A percentile compares a stretch with the other conserved stretches of the same genome.
These are phyloP conservation scores for Vulpes vulpes DNA, from an alignment of 2,113 vertebrate species.

Conservation along the genomic window DNA sequence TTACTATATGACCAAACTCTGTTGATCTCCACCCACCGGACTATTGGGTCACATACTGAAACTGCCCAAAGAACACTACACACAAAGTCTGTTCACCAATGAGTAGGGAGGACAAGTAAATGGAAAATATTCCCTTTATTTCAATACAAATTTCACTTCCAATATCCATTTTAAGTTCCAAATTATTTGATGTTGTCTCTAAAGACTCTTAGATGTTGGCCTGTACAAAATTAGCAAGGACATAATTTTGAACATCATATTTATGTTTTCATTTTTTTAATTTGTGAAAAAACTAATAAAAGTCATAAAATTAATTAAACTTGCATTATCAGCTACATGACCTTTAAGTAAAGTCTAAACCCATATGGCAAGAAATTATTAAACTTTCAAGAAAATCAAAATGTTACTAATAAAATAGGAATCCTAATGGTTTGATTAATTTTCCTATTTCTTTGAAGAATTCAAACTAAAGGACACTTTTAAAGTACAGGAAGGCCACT, in stretches of 20 bases:
- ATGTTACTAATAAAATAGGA: conserved; percentile 45
- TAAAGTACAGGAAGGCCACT: not conserved
- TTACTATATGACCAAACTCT: not conserved
- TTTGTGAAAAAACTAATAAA: conserved; percentile 53
- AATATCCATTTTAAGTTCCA: not conserved
- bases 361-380: conserved; percentile 49
- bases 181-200: not conserved
- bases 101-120: not conserved
- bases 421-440: conserved; percentile 2
- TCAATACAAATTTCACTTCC: not conserved
- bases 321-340: not conserved
- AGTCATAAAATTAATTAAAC: conserved; percentile 54
- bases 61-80: not conserved
- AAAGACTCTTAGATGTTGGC: accelerated
- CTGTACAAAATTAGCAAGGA: not conserved
- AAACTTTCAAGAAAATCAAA: conserved; percentile 71
- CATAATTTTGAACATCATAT: conserved; percentile 37
- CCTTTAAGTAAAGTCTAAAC: conserved; percentile 5
- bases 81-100: not conserved
- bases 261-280: not conserved
- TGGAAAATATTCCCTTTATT: not conserved
- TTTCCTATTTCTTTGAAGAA: not conserved
- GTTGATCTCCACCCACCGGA: not conserved
- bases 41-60: not conserved
- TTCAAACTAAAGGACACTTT: not conserved